Evolutionary conservation across 1,140 invertebrate genomes (phyloP).

Genomic region (Triops longicaudatus): DNA sequence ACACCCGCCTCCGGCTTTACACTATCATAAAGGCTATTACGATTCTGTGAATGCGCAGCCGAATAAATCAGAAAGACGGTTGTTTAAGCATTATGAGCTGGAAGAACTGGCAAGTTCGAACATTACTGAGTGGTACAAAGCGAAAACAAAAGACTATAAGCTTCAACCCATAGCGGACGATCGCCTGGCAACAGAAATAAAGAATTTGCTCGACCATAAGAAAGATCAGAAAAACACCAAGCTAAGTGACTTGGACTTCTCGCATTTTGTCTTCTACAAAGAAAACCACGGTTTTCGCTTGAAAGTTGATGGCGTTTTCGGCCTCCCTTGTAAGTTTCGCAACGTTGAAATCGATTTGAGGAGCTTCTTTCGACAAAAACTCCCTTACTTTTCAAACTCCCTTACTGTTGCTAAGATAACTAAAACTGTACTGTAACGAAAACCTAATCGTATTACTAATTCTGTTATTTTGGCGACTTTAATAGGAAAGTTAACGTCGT

Average conservation of each 20-base stretch:
- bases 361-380: too few relatives aligned
- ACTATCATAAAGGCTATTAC: slow-evolving; percentile 3
- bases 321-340: not conserved
- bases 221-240: not conserved
- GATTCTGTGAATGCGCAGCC: not conserved
- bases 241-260: not conserved
- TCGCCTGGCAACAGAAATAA: not conserved
- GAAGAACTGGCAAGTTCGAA: not conserved
- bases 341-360: too few relatives aligned
- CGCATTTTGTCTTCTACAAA: not conserved
- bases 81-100: not conserved
- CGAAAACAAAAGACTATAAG: not conserved
- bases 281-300: not conserved
- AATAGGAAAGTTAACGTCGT: too few relatives aligned
- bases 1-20: not conserved
- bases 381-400: too few relatives aligned
- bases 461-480: too few relatives aligned
- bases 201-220: not conserved
- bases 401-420: too few relatives aligned
- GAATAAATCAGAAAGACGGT: not conserved
- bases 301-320: not conserved
- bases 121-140: not conserved
- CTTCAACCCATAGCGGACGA: not conserved
- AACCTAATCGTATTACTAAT: not conserved
- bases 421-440: too few relatives aligned